phyloP scores from a whole-genome alignment of 2,797 vertebrate species.

The Sebastes vulpes region DNA sequence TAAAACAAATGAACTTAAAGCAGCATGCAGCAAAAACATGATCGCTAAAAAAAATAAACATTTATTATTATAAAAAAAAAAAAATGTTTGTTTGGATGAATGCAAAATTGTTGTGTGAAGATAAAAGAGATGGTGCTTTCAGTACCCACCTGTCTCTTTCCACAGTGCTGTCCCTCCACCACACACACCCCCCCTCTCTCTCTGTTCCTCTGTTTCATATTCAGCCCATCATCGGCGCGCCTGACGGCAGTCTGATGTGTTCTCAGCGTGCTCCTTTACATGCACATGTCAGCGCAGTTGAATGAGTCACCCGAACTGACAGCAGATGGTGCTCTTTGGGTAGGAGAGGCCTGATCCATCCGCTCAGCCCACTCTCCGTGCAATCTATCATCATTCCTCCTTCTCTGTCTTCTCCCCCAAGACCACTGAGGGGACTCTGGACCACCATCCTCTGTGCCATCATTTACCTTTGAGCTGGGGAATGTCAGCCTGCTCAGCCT shows the following conservation, averaged over 20 bases:
- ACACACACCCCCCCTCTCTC: neutral
- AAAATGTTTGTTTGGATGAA: conserved; percentile 36
- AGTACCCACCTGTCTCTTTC: conserved; percentile 43
- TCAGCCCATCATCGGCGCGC: conserved; percentile 51
- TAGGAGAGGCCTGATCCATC: conserved; percentile 75
- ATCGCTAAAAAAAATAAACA: neutral
- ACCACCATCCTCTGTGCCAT: conserved; percentile 82
- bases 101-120: conserved; percentile 21
- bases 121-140: conserved; percentile 45
- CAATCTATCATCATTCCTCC: conserved; percentile 85
- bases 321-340: conserved; percentile 90
- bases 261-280: conserved; percentile 74
- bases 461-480: conserved; percentile 81
- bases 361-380: conserved; percentile 63
- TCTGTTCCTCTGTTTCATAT: conserved; percentile 46
- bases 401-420: conserved; percentile 67
- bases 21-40: conserved; percentile 2
- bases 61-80: conserved; percentile 8
- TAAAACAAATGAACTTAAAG: conserved; percentile 31
- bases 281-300: conserved; percentile 66
- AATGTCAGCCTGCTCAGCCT: conserved; percentile 82
- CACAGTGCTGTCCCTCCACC: conserved; percentile 5
- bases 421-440: conserved; percentile 77
- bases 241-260: conserved; percentile 72
- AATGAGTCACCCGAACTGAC: conserved; percentile 83